Base-by-base conservation (phyloP, 2,888 invertebrate species). In the Glyphotaelius pellucidus region DNA sequence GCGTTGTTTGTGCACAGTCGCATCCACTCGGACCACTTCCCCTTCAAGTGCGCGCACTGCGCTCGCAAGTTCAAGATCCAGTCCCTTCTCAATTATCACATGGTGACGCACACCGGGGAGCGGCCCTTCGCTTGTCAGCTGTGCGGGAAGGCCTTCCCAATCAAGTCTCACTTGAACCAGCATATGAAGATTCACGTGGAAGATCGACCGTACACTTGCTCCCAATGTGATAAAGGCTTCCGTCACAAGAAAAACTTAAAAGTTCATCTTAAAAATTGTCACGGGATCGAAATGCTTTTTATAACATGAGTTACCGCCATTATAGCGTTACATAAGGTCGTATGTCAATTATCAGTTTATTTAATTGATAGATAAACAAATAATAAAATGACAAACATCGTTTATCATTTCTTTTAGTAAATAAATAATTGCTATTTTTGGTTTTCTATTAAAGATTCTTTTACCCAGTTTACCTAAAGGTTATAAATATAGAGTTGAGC, bases 71-170 rank as follows among this genome's bases (percentile, higher is more conserved):
- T 96, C 94, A 94, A 95, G 80, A 95, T 95, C 93, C 94, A 94
- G 89, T 94, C 95, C 35, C 96, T 96, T 91, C 94, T 96, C 91
- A 94, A 94, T 86, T 95, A 95, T 93, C 96, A 96, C 93, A 88
- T 95, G 92, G 94, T 93, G 90, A 95, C 95, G 91, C 96, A 95
- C 94, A 96, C 97, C 0, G 97, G 97, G 5, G 97, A 97, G 94
- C 96, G 97, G 93, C 97, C 97, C 15, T 96, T 97, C 94, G 95
- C 95, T 0, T 97, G 97, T 94, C 95, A 95, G 67, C 94, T 95
- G 38, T 97, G 97, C 94, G 96, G 96, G 1, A 95, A 96, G 89
- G 94, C 95, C 31, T 97, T 97, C 95, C 95, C 97, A 3, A 96
- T 97, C 93, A 96, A 96, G 84, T 91, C 91, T 32, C 92, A 92